Conservation (phyloP, 64 coral and sea anemone species). For the Actinia equina region DNA sequence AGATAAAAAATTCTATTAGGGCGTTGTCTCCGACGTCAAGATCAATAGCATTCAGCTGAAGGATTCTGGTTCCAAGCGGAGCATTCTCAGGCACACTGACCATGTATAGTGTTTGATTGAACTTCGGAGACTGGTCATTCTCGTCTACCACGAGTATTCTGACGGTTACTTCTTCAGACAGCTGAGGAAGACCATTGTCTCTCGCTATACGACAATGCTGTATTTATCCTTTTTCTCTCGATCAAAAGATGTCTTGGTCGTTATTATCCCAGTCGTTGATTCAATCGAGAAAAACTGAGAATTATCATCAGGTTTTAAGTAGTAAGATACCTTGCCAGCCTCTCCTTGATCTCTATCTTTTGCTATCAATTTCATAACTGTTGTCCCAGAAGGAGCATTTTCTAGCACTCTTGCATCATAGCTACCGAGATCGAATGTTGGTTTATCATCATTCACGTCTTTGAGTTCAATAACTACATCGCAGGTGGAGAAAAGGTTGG, state of each 20-base stretch:
- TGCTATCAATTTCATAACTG: background rate
- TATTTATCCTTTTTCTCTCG: slow-evolving; percentile 64
- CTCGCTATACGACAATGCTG: slow-evolving; percentile 67
- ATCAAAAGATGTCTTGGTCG: slow-evolving; percentile 60
- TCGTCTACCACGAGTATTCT: slow-evolving; percentile 41
- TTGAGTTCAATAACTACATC: background rate
- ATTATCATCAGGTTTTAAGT: background rate
- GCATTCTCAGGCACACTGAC: slow-evolving; percentile 27
- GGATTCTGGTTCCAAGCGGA: slow-evolving; percentile 8
- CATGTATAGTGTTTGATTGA: slow-evolving; percentile 1
- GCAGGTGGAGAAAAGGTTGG: slow-evolving; percentile 28
- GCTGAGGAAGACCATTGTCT: slow-evolving; percentile 49
- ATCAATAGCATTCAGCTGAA: slow-evolving; percentile 29
- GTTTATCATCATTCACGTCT: slow-evolving; percentile 35
- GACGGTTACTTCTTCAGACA: slow-evolving; percentile 60
- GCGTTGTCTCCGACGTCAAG: slow-evolving; percentile 55
- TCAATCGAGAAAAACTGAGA: slow-evolving; percentile 58
- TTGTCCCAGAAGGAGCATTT: slow-evolving; percentile 11
- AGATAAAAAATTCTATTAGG: slow-evolving; percentile 40
- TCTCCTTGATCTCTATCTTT: slow-evolving; percentile 13
- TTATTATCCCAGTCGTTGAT: slow-evolving; percentile 44
- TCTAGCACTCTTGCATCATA: slow-evolving; percentile 24
- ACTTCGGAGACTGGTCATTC: slow-evolving; percentile 39
- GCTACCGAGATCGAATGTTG: slow-evolving; percentile 33
- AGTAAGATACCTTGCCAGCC: background rate